Conservation (phyloP, 2,888 invertebrate species). For the Metalampra italica region DNA sequence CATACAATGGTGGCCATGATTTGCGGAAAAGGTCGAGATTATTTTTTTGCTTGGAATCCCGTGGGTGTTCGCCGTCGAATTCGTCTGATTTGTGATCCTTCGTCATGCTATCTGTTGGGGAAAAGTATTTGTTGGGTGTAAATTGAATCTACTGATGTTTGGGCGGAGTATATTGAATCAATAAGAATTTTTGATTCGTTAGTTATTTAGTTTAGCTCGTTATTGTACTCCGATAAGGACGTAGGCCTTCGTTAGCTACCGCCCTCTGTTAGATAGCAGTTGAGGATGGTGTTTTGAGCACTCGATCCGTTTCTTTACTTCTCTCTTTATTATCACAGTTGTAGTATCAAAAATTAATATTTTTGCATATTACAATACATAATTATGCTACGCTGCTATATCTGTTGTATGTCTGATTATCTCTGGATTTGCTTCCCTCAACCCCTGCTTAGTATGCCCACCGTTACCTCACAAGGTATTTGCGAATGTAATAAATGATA, state of each 20-base stretch:
- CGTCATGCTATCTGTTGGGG: conserved; percentile 49
- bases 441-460: not conserved
- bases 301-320: too few species aligned
- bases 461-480: conserved; percentile 20
- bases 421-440: not conserved
- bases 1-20: conserved; percentile 71
- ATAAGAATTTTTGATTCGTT: not conserved
- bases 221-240: too few species aligned
- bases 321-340: too few species aligned
- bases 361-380: too few species aligned
- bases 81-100: conserved; percentile 58
- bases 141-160: conserved; percentile 38
- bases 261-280: too few species aligned
- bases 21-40: conserved; percentile 68
- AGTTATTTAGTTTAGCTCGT: too few species aligned
- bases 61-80: conserved; percentile 38
- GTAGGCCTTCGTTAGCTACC: too few species aligned
- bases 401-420: too few species aligned
- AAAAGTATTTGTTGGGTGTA: conserved; percentile 44
- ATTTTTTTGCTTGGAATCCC: conserved; percentile 52
- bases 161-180: conserved; percentile 1
- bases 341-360: too few species aligned
- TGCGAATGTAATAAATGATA: conserved; percentile 37
- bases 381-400: too few species aligned
- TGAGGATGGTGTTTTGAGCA: too few species aligned